Conservation (phyloP, 2,797 vertebrate genomes). For the Anguilla megastoma region DNA sequence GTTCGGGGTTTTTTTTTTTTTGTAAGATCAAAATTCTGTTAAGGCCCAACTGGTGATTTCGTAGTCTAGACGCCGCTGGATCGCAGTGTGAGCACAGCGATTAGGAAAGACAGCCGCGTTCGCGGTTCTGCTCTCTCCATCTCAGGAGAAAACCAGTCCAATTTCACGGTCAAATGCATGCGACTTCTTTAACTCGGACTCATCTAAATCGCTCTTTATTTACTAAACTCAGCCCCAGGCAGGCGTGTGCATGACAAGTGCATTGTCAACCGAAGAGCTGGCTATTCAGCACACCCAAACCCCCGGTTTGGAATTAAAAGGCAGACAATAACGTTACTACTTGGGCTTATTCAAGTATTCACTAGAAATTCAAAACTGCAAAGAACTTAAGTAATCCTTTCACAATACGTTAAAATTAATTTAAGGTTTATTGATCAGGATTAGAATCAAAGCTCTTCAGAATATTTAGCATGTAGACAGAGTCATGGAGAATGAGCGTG, state of each 20-base stretch:
- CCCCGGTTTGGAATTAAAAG: background rate
- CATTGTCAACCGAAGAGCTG: background rate
- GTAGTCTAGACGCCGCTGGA: background rate
- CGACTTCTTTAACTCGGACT: background rate
- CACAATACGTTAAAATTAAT: background rate
- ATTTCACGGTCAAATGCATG: constrained; percentile 5
- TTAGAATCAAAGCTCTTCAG: background rate
- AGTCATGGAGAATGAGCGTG: background rate
- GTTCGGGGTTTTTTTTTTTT: background rate
- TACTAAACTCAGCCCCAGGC: background rate
- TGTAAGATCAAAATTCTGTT: background rate
- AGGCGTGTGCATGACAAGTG: background rate
- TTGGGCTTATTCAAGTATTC: background rate
- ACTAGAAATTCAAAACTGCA: background rate
- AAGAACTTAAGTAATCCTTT: background rate
- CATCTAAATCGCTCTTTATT: background rate
- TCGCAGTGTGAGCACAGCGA: background rate
- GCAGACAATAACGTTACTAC: background rate
- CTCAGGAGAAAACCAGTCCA: background rate
- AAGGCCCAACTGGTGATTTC: background rate
- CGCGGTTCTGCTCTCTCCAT: background rate
- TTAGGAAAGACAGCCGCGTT: background rate
- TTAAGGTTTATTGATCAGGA: background rate
- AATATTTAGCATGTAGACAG: background rate
- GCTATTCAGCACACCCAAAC: background rate